Evolutionary conservation across 2,888 invertebrate species (phyloP).

Genomic region (Blastobasis adustella): DNA sequence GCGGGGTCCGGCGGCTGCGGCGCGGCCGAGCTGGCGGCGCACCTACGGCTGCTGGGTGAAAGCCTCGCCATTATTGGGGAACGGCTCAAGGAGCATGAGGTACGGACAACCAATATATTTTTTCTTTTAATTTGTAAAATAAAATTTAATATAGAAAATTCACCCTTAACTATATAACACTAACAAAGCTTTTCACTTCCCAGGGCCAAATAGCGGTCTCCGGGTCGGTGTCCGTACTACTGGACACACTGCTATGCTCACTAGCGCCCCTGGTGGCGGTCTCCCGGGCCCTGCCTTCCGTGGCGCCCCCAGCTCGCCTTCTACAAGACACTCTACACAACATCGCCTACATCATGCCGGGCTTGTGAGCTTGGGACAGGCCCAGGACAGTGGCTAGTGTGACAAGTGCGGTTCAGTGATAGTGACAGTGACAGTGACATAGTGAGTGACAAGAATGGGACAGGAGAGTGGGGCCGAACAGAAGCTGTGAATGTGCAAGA

Average conservation of each 20-base stretch:
- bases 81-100: conserved; percentile 93
- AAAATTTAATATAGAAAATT: no score
- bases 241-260: conserved; percentile 94
- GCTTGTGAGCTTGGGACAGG: conserved; percentile 24
- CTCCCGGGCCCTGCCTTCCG: conserved; percentile 86
- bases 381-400: no score
- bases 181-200: no score
- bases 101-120: no score
- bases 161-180: no score
- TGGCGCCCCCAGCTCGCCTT: conserved; percentile 75
- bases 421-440: no score
- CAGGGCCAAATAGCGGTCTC: conserved; percentile 96
- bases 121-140: no score
- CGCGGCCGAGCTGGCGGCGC: conserved; percentile 93
- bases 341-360: conserved; percentile 93
- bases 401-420: no score
- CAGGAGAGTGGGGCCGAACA: no score
- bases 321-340: conserved; percentile 87
- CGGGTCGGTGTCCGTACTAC: conserved; percentile 92
- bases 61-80: conserved; percentile 95
- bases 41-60: conserved; percentile 92
- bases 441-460: no score
- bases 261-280: conserved; percentile 91
- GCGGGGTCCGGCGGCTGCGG: conserved; percentile 75
- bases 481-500: no score